Evolutionary conservation across 2,888 invertebrate genomes (phyloP), one percentile per base, ranked within the genome.

Genomic region (Plagiodera versicolora): DNA sequence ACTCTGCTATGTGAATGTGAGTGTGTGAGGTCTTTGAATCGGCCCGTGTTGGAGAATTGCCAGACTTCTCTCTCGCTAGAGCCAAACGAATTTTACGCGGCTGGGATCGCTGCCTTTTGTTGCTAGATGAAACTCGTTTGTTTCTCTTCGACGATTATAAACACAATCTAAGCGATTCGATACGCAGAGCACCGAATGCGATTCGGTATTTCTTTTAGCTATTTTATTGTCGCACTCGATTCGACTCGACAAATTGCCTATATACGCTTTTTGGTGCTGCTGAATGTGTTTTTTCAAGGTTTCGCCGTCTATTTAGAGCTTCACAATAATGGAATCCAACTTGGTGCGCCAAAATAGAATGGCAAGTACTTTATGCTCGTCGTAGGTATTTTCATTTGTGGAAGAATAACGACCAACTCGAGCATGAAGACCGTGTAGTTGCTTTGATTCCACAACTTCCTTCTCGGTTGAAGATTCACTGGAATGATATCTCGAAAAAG

Each of bases 111-210:
- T 45, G 50, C 58, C 64, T 67, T 65, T 67, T 62, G 63, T 66
- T 65, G 60, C 65, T 67, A 67, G 67, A 67, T 63, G 50, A 67
- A 67, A 67, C 65, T 56, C 56, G 65, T 64, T 56, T 53, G 65
- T 64, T 67, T 64, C 64, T 62, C 58, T 47, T 55, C 58, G 56
- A 58, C 64, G 62, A 63, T 64, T 62, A 64, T 64, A 66, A 66
- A 66, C 62, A 56, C 64, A 64, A 66, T 66, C 64, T 64, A 58
- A 30, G 55, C 56, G 58, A 66, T 66, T 64, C 56, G 66, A 58
- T 58, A 66, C 62, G 62, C 62, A 54, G n/a, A n/a, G 61, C 58
- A 62, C 59, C 56, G 35, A 61, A 63, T 61, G 57, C 52, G 55
- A 63, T 49, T 62, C 30, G 60, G 55, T 57, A 28, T 56, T 60